These are phyloP conservation scores for Elymnias hypermnestra DNA, from an alignment of 1,140 invertebrate genomes.

Conservation along the genomic window DNA sequence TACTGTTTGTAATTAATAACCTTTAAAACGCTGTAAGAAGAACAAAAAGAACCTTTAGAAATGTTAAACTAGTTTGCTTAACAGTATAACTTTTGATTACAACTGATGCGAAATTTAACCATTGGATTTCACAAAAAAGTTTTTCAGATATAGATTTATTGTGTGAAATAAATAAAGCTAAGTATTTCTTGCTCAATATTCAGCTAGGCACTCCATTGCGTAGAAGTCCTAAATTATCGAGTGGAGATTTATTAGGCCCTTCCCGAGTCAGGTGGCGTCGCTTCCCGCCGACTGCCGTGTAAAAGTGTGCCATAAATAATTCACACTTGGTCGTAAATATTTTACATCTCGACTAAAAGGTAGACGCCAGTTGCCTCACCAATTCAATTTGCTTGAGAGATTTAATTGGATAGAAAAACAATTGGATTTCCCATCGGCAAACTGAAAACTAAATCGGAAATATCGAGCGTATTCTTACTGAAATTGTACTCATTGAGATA, in stretches of 20 bases:
- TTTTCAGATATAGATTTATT: too few species aligned
- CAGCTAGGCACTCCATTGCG: background rate
- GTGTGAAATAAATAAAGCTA: background rate
- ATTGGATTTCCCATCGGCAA: slow-evolving; percentile 1
- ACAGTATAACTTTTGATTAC: too few species aligned
- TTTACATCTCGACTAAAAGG: slow-evolving; percentile 23
- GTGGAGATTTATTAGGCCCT: slow-evolving; percentile 36
- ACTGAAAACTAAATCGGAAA: background rate
- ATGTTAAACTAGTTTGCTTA: too few species aligned
- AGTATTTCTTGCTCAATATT: background rate
- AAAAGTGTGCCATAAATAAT: slow-evolving; percentile 40
- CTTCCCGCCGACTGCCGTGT: slow-evolving; percentile 15
- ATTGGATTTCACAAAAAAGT: too few species aligned
- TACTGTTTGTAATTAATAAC: too few species aligned
- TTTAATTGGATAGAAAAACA: slow-evolving; percentile 11
- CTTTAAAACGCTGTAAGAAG: too few species aligned
- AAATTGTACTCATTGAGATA: too few species aligned
- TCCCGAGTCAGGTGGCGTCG: slow-evolving; percentile 28
- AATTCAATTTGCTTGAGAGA: slow-evolving; percentile 9
- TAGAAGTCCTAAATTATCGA: slow-evolving; percentile 40
- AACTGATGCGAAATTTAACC: too few species aligned
- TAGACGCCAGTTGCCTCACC: slow-evolving; percentile 1
- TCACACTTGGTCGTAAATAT: slow-evolving; percentile 25
- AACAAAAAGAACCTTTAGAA: too few species aligned
- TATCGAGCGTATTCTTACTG: background rate